Base-by-base conservation (phyloP, 2,797 vertebrate genomes). In the Setipinna tenuifilis region DNA sequence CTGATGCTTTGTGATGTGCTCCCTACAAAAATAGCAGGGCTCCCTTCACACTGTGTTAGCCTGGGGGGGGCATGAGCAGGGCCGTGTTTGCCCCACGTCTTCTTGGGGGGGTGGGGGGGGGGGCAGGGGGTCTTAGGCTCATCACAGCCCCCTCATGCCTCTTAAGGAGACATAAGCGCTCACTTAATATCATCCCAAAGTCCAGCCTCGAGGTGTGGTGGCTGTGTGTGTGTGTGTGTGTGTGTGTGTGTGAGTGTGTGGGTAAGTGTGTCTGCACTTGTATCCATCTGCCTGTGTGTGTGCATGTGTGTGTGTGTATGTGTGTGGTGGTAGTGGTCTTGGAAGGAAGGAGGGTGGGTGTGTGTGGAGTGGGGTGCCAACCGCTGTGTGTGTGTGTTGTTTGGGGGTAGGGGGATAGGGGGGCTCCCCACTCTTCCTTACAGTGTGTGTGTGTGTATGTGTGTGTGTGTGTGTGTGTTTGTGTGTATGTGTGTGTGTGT, bases 1-100 rank as follows among this genome's bases (percentile, higher is more conserved):
- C 92, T 93, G 90, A 95, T 93, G 93, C 91, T 92, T 93, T 92
- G 92, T 93, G 93, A 94, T 93, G 92, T 93, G 91, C 93, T 91
- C 91, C 91, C 93, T 94, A 94, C 94, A 94, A 94, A 95, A 95
- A 95, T 94, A 94, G 93, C 93, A 93, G 92, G 93, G 91, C 93
- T 86, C 92, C 91, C 94, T 93, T 93, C 93, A 91, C 91, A 92
- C 90, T 91, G 88, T 89, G 89, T 95, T 80, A 85, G 84, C 87
- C 91, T 89, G 85, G 59, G 86, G 83, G 87, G 89, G 90, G 31
- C 88, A 46, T 87, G 28, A 89, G 50, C 2, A 31, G 31, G 71
- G 71, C 31, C 6, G 31, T 1, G 71, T 7, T 44, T 12, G 35
- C 31, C 31, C 16, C 35, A 4, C 5, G 17, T 89, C 86, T 62